These are phyloP conservation scores for Drosophila imparisetae DNA, from an alignment of 2,888 invertebrate genomes.

Conservation along the genomic window DNA sequence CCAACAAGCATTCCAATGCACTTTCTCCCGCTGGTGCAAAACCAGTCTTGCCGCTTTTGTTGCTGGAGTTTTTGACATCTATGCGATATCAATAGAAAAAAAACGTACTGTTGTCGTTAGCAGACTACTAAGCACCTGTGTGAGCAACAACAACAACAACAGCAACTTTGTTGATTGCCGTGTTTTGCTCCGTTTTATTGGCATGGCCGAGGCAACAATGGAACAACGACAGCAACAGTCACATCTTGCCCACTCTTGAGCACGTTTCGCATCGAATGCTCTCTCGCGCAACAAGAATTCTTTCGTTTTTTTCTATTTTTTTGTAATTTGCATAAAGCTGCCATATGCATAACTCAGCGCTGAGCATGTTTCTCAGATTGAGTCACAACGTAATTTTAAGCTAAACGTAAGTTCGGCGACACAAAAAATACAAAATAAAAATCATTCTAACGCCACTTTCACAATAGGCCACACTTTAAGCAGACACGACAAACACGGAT, in stretches of 20 bases:
- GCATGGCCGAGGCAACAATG: constrained; percentile 50
- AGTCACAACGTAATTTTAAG: constrained; percentile 57
- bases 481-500: constrained; percentile 1
- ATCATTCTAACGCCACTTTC: constrained; percentile 24
- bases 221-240: constrained; percentile 53
- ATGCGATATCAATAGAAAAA: constrained; percentile 74
- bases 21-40: constrained; percentile 65
- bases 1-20: constrained; percentile 68
- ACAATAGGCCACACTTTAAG: constrained; percentile 20
- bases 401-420: constrained; percentile 58
- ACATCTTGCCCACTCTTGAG: constrained; percentile 71
- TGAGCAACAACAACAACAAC: constrained; percentile 39
- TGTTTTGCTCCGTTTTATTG: constrained; percentile 63
- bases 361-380: constrained; percentile 69
- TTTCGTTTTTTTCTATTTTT: background rate
- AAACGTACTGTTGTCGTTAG: constrained; percentile 43
- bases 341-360: constrained; percentile 52
- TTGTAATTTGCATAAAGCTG: constrained; percentile 63
- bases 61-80: constrained; percentile 66
- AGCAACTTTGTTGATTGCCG: constrained; percentile 52
- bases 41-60: constrained; percentile 58
- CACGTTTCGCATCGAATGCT: constrained; percentile 39
- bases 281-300: constrained; percentile 34
- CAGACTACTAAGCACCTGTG: constrained; percentile 69
- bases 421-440: background rate